Conservation (phyloP, 2,113 vertebrate genomes). For the Notarius lentiginosus region DNA sequence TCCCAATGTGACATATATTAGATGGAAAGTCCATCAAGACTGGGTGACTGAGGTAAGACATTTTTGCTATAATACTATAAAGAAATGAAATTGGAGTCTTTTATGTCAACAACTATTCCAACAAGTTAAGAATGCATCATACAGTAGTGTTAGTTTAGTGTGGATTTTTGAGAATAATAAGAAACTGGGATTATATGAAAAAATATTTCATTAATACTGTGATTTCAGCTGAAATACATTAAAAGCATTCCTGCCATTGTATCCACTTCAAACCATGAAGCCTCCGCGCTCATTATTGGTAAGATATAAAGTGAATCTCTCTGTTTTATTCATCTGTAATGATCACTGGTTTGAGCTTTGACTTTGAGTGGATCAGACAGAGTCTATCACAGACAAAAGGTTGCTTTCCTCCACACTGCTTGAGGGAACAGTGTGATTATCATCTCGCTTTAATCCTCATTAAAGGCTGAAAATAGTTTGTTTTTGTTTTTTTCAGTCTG, state of each 20-base stretch:
- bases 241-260: conserved; percentile 68
- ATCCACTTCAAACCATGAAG: conserved; percentile 73
- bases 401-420: conserved; percentile 1
- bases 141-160: too few species aligned
- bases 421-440: conserved; percentile 6
- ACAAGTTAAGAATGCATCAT: not conserved
- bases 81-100: not conserved
- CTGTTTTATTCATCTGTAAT: not conserved
- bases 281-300: conserved; percentile 70
- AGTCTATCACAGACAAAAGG: conserved; percentile 25
- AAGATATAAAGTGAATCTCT: conserved; percentile 44
- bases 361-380: not conserved
- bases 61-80: conserved; percentile 2
- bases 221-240: conserved; percentile 76
- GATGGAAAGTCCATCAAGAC: conserved; percentile 75
- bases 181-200: not conserved
- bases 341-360: conserved; percentile 28
- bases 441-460: conserved; percentile 27
- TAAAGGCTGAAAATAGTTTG: conserved; percentile 32
- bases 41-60: conserved; percentile 71
- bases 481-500: not conserved
- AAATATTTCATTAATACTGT: conserved; percentile 29
- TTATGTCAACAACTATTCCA: not conserved
- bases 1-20: conserved; percentile 67
- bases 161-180: not conserved